A percentile compares a stretch with the other conserved stretches of the same genome.
Evolutionary conservation across 2,888 invertebrate genomes (phyloP).

Genomic region (Agonopterix subpropinquella): DNA sequence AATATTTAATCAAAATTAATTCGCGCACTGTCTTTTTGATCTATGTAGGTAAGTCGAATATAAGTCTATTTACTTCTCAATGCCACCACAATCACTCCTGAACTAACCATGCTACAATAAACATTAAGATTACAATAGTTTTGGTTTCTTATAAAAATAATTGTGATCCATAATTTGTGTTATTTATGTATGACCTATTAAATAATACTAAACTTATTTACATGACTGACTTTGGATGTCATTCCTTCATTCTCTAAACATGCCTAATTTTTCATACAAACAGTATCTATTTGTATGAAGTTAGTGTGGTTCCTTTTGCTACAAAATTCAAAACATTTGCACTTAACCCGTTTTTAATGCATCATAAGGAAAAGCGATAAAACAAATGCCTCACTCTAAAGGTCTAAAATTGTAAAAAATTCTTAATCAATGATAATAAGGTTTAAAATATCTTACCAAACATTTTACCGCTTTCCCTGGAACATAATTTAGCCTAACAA

Average conservation of each 20-base stretch:
- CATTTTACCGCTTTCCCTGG: too few species aligned
- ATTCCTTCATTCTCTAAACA: conserved; percentile 1
- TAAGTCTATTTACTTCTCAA: too few species aligned
- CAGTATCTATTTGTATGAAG: too few species aligned
- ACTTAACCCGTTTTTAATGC: conserved; percentile 12
- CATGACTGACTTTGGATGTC: conserved; percentile 43
- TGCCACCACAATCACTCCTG: too few species aligned
- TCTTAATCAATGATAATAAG: too few species aligned
- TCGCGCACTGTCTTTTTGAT: too few species aligned
- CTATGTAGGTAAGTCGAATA: too few species aligned
- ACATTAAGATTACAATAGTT: conserved; percentile 19
- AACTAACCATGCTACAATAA: background rate
- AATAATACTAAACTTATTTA: conserved; percentile 30
- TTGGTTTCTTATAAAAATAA: conserved; percentile 57
- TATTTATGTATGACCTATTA: conserved; percentile 14
- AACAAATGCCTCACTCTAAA: background rate
- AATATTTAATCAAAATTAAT: too few species aligned
- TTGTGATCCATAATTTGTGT: conserved; percentile 24
- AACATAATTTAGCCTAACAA: background rate
- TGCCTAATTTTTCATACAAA: too few species aligned
- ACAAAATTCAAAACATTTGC: conserved; percentile 6
- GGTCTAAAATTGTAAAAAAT: too few species aligned
- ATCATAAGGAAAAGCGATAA: conserved; percentile 1
- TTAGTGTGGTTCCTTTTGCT: too few species aligned
- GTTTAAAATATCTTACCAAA: too few species aligned